Percentiles rank a stretch among this genome's conserved stretches.
phyloP scores from a whole-genome alignment of 1,140 invertebrate genomes.

The Melanaphis sacchari region DNA sequence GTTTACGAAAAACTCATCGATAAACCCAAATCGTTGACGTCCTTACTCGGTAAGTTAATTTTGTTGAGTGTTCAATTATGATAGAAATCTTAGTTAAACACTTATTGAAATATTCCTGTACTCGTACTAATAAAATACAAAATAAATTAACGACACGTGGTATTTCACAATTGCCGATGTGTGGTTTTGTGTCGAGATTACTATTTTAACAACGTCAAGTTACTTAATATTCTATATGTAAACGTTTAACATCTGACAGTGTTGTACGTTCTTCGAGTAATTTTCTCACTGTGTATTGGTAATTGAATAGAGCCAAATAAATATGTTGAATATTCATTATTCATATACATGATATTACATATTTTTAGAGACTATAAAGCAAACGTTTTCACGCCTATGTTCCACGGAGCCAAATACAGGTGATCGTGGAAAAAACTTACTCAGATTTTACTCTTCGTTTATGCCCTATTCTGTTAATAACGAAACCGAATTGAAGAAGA shows the following conservation, averaged over 20 bases:
- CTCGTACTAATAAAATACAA: neutral
- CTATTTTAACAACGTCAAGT: neutral
- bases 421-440: neutral
- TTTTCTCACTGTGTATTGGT: neutral
- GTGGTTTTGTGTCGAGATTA: neutral
- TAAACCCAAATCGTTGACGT: neutral
- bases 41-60: neutral
- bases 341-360: constrained; percentile 9
- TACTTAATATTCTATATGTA: constrained; percentile 31
- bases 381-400: neutral
- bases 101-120: neutral
- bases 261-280: neutral
- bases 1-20: constrained; percentile 2
- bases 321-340: constrained; percentile 12
- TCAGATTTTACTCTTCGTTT: constrained; percentile 23
- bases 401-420: neutral
- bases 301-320: neutral
- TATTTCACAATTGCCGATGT: neutral
- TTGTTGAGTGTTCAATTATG: neutral
- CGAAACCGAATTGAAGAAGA: neutral
- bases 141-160: neutral
- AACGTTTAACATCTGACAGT: neutral
- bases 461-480: neutral
- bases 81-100: neutral
- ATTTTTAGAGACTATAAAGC: neutral